Evolutionary conservation across 2,888 invertebrate species (phyloP).

Genomic region (Linyphia triangularis): DNA sequence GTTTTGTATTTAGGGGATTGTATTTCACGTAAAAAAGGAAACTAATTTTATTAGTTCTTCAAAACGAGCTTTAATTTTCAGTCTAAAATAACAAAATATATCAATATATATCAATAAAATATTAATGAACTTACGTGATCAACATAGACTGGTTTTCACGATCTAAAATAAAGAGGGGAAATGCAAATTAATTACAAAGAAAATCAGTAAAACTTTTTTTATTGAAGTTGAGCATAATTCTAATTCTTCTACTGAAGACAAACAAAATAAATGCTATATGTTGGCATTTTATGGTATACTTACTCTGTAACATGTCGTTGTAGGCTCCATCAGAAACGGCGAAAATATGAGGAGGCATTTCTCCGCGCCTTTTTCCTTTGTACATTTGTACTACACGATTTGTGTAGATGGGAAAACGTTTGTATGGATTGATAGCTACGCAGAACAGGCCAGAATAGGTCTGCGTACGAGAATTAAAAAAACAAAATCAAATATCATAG

Average conservation of each 20-base stretch:
- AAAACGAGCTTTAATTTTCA: too few species aligned
- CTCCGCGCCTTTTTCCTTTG: slow-evolving; percentile 99
- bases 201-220: too few species aligned
- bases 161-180: slow-evolving; percentile 83
- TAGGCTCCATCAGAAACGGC: slow-evolving; percentile 99
- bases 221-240: too few species aligned
- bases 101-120: too few species aligned
- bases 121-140: slow-evolving; percentile 93
- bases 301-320: slow-evolving; percentile 99
- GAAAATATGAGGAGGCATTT: slow-evolving; percentile 99
- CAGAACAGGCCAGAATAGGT: slow-evolving; percentile 99
- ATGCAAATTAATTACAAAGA: neutral
- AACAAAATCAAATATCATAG: neutral
- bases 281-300: too few species aligned
- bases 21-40: too few species aligned
- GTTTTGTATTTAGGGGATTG: too few species aligned
- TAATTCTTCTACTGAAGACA: too few species aligned
- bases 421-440: slow-evolving; percentile 99
- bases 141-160: slow-evolving; percentile 99
- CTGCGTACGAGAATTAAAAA: slow-evolving; percentile 82
- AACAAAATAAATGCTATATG: too few species aligned
- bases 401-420: slow-evolving; percentile 99
- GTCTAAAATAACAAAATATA: too few species aligned
- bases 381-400: slow-evolving; percentile 97
- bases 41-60: neutral